A percentile compares a stretch with the other conserved stretches of the same genome.
phyloP scores from a whole-genome alignment of 2,797 vertebrate genomes.

The Galagoides demidoff region DNA sequence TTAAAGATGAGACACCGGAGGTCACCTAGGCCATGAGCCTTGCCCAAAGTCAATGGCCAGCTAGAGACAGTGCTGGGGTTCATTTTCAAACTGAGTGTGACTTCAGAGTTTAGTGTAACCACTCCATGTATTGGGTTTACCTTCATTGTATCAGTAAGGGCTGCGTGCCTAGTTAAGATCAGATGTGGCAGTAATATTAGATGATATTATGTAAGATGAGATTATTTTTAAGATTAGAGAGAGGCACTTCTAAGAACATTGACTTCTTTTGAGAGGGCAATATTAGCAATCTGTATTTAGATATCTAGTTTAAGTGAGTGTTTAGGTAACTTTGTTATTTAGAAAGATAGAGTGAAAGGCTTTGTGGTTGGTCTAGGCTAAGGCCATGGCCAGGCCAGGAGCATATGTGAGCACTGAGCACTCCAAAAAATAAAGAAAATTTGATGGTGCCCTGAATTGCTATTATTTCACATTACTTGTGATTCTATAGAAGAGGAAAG shows the following conservation, averaged over 20 bases:
- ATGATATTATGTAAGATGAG: no score
- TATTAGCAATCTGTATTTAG: background rate
- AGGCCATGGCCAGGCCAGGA: background rate
- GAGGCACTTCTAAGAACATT: background rate
- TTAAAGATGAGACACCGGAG: background rate
- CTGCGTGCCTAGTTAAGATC: background rate
- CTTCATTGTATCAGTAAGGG: background rate
- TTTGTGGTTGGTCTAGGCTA: background rate
- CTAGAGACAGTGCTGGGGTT: background rate
- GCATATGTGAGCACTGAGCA: background rate
- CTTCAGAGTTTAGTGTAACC: background rate
- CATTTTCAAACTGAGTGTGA: background rate
- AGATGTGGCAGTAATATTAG: background rate
- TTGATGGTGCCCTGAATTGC: background rate
- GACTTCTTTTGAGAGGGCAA: background rate
- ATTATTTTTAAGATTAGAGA: background rate
- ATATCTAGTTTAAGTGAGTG: background rate
- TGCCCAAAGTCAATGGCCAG: background rate
- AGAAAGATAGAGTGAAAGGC: background rate
- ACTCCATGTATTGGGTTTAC: background rate
- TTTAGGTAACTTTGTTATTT: background rate
- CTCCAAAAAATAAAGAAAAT: background rate
- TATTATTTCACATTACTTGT: background rate
- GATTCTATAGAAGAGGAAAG: background rate
- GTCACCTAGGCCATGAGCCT: background rate